These are phyloP conservation scores for Nannoperca obscura DNA, from an alignment of 2,797 vertebrate species.

Conservation along the genomic window DNA sequence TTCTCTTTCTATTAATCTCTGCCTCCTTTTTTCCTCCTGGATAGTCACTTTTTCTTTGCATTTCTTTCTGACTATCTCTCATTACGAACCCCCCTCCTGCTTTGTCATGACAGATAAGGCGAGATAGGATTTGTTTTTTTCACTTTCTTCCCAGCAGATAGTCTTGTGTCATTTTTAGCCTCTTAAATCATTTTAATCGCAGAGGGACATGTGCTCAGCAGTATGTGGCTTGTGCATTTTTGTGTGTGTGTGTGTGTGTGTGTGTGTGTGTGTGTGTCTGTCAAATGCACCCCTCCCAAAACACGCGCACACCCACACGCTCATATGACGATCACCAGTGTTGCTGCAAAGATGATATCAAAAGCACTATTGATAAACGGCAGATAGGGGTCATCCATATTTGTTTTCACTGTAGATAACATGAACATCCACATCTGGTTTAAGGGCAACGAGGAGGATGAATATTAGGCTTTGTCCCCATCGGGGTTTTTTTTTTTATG, in stretches of 20 bases:
- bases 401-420: conserved; percentile 49
- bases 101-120: conserved; percentile 66
- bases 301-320: conserved; percentile 51
- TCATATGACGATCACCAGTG: conserved; percentile 82
- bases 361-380: conserved; percentile 77
- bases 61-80: conserved; percentile 26
- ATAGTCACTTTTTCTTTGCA: conserved; percentile 57
- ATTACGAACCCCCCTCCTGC: conserved; percentile 42
- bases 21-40: conserved; percentile 57
- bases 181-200: conserved; percentile 68
- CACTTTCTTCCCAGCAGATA: conserved; percentile 48
- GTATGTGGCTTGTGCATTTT: conserved; percentile 10
- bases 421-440: conserved; percentile 34
- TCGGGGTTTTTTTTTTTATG: conserved; percentile 1
- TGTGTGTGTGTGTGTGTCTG: conserved; percentile 2
- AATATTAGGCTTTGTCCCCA: conserved; percentile 25
- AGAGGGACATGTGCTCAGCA: conserved; percentile 42
- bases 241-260: conserved; percentile 1
- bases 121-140: conserved; percentile 61
- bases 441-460: neutral
- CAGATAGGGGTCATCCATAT: conserved; percentile 31
- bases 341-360: conserved; percentile 66
- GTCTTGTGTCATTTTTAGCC: conserved; percentile 71
- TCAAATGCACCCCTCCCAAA: conserved; percentile 15
- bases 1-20: conserved; percentile 54